phyloP scores from a whole-genome alignment of 2,888 invertebrate genomes.

The Cerastis leucographa region DNA sequence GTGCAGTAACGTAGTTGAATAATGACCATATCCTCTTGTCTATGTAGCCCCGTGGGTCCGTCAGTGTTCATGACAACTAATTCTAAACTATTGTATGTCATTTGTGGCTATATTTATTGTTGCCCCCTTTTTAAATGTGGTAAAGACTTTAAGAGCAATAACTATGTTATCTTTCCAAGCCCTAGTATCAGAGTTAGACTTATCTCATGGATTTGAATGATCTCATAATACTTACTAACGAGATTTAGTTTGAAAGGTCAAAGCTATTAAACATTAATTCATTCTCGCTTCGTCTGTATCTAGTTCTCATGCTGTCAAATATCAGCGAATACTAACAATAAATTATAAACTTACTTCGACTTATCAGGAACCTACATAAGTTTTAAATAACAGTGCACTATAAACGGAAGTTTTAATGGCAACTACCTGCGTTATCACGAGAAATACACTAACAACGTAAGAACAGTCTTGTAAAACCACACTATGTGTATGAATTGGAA shows the following conservation, averaged over 20 bases:
- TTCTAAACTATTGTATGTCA: conserved; percentile 32
- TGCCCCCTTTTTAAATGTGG: conserved; percentile 4
- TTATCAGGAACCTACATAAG: conserved; percentile 46
- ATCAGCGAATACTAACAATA: background rate
- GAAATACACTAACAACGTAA: conserved; percentile 49
- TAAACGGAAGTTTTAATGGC: conserved; percentile 57
- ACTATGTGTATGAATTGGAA: conserved; percentile 22
- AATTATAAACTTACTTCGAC: conserved; percentile 25
- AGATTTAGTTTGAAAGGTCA: background rate
- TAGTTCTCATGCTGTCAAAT: background rate
- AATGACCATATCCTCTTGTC: conserved; percentile 81
- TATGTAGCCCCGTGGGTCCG: conserved; percentile 51
- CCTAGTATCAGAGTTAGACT: background rate
- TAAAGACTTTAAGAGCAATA: background rate
- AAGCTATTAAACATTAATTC: background rate
- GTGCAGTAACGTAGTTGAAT: conserved; percentile 77
- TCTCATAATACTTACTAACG: conserved; percentile 15
- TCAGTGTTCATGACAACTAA: conserved; percentile 33
- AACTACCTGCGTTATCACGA: conserved; percentile 63
- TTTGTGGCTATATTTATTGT: conserved; percentile 4
- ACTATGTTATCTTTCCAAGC: conserved; percentile 8
- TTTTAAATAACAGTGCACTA: conserved; percentile 39
- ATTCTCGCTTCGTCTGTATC: background rate
- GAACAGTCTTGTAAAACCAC: conserved; percentile 38
- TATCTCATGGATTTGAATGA: conserved; percentile 34